These are phyloP conservation scores for Hippopotamyrus pictus DNA, from an alignment of 2,797 vertebrate genomes.

Conservation along the genomic window DNA sequence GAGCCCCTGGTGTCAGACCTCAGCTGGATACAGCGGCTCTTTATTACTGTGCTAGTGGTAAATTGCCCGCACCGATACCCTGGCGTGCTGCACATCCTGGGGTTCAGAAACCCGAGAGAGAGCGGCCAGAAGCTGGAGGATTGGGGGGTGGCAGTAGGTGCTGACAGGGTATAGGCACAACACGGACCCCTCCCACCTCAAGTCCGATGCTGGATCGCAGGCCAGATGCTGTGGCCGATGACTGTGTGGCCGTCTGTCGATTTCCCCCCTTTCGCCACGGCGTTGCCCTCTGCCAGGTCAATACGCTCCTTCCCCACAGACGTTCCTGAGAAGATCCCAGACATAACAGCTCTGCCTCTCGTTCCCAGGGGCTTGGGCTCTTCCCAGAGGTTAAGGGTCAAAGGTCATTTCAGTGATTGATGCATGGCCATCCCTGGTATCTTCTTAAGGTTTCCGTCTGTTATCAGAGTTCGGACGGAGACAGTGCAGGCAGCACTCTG, in stretches of 20 bases:
- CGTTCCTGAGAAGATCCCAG: conserved; percentile 41
- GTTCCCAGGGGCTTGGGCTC: background rate
- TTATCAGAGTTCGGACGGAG: background rate
- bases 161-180: conserved; percentile 46
- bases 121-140: background rate
- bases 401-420: background rate
- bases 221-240: conserved; percentile 45
- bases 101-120: background rate
- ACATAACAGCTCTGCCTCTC: background rate
- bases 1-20: background rate
- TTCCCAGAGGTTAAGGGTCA: background rate
- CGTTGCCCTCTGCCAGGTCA: conserved; percentile 17
- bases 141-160: conserved; percentile 50
- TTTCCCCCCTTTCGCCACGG: conserved; percentile 27
- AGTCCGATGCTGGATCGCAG: conserved; percentile 51
- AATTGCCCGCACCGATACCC: background rate
- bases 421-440: background rate
- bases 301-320: conserved; percentile 36
- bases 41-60: background rate
- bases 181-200: background rate
- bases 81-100: background rate
- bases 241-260: conserved; percentile 50
- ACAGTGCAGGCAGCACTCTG: background rate
- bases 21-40: background rate
- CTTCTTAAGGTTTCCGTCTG: background rate